These are phyloP conservation scores for Pseudomugil tenellus DNA, from an alignment of 2,797 vertebrate genomes.

Conservation along the genomic window DNA sequence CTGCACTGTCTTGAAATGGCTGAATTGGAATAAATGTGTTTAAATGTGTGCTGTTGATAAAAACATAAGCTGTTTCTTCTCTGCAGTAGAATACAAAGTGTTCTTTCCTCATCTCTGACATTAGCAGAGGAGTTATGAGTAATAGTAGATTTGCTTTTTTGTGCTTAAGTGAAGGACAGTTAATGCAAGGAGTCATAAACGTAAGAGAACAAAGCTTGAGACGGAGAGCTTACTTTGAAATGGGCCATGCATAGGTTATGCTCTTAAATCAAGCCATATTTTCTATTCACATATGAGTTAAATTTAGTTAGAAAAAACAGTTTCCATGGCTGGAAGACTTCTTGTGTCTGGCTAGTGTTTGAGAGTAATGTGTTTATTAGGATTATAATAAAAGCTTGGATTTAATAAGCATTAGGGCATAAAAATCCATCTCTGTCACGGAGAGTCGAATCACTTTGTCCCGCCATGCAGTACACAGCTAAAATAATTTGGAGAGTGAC, in stretches of 20 bases:
- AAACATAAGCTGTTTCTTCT: not conserved
- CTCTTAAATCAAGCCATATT: conserved; percentile 27
- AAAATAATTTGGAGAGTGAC: conserved; percentile 59
- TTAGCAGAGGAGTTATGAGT: conserved; percentile 26
- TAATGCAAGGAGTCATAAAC: too few species aligned
- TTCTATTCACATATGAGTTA: conserved; percentile 19
- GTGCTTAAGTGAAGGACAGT: not conserved
- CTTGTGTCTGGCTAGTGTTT: conserved; percentile 27
- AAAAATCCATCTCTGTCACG: conserved; percentile 32
- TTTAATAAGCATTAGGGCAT: conserved; percentile 46
- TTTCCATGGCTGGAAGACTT: conserved; percentile 25
- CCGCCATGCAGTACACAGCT: conserved; percentile 23
- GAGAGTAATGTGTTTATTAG: conserved; percentile 47
- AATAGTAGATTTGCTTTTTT: conserved; percentile 35
- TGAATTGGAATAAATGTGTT: conserved; percentile 41
- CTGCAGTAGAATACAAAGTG: not conserved
- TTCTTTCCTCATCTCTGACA: too few species aligned
- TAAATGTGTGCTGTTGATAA: conserved; percentile 17
- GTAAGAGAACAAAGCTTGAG: conserved; percentile 37
- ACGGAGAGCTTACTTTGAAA: conserved; percentile 51
- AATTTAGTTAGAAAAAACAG: conserved; percentile 17
- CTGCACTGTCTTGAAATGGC: conserved; percentile 49
- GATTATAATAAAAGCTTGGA: conserved; percentile 42
- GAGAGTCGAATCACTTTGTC: conserved; percentile 43
- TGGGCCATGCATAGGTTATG: conserved; percentile 31